phyloP scores from a whole-genome alignment of 64 coral and sea anemone species.

The Acropora yongei region DNA sequence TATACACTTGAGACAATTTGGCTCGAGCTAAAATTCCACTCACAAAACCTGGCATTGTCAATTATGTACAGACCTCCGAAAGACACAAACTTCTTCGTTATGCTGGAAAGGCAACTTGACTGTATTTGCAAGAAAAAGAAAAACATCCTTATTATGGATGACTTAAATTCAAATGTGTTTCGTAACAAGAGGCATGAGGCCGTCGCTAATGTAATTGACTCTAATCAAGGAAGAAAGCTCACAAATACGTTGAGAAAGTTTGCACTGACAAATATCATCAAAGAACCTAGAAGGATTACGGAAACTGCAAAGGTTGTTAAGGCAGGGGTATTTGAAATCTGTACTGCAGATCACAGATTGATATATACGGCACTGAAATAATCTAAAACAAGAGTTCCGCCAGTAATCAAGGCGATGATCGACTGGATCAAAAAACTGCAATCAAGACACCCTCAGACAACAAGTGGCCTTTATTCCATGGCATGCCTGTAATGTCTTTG shows the following conservation, averaged over 20 bases:
- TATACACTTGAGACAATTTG: too few species aligned
- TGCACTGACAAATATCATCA: constrained; percentile 30
- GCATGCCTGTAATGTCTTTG: constrained; percentile 66
- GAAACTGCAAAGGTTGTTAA: constrained; percentile 30
- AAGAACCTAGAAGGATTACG: constrained; percentile 26
- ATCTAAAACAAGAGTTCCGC: constrained; percentile 19
- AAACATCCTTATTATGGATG: too few species aligned
- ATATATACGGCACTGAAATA: not conserved
- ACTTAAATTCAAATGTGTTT: too few species aligned
- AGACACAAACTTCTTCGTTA: too few species aligned
- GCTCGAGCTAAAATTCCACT: too few species aligned
- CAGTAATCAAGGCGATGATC: not conserved
- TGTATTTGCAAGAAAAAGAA: too few species aligned
- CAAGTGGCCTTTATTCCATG: constrained; percentile 25
- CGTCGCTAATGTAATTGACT: too few species aligned
- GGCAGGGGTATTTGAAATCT: constrained; percentile 9
- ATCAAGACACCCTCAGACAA: constrained; percentile 17
- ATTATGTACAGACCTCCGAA: too few species aligned
- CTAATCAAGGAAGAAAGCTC: too few species aligned
- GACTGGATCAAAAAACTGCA: constrained; percentile 42
- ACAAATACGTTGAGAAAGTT: not conserved
- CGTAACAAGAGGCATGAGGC: too few species aligned
- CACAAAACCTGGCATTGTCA: too few species aligned
- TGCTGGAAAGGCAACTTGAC: too few species aligned
- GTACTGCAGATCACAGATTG: constrained; percentile 41